Base-by-base conservation (phyloP, 2,113 vertebrate species). In the Ochotona princeps region DNA sequence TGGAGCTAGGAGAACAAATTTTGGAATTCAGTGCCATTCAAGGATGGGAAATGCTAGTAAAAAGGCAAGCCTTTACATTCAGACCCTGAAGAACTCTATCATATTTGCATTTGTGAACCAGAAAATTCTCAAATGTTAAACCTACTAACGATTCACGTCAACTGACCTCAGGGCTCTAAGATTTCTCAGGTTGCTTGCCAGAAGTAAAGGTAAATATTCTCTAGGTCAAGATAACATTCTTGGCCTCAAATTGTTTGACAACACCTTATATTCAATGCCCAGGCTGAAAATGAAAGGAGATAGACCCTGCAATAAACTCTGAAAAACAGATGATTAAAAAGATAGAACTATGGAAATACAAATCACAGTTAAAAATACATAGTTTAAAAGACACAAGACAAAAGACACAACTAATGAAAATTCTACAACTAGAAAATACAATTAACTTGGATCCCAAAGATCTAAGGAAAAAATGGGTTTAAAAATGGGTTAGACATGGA, bases 261-360 rank as follows among this genome's bases (percentile, higher is more conserved):
- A 35, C 18, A 79, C 79, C 66, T 25, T 21, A 82, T 35, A 63
- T 38, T n/a, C 15, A 35, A 57, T 70, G 8, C 23, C n/a, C 15
- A 26, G 18, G 23, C 4, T 2, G 38, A 38, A 83, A 30, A 90
- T 11, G 60, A 73, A 79, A 84, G 21, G 20, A 30, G 66, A 81
- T 17, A 75, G 75, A 57, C 54, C 13, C 54, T 57, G 54, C 54
- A 6, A 49, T 8, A 69, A 28, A 61, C 4, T 30, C 30, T 85
- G 38, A 86, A 88, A 93, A 61, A 8, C 49, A 47, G 70, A 8
- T 69, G 20, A 89, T 89, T 79, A n/a, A 85, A 54, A 63, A n/a
- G n/a, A 60, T 18, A 91, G 13, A 89, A 78, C 44, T 57, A 82
- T 30, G 57, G 21, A 15, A 14, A 20, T 54, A 25, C 32, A 63